Evolutionary conservation across 2,113 vertebrate genomes (phyloP), one percentile per base, ranked within the genome.

Genomic region (Perca flavescens): DNA sequence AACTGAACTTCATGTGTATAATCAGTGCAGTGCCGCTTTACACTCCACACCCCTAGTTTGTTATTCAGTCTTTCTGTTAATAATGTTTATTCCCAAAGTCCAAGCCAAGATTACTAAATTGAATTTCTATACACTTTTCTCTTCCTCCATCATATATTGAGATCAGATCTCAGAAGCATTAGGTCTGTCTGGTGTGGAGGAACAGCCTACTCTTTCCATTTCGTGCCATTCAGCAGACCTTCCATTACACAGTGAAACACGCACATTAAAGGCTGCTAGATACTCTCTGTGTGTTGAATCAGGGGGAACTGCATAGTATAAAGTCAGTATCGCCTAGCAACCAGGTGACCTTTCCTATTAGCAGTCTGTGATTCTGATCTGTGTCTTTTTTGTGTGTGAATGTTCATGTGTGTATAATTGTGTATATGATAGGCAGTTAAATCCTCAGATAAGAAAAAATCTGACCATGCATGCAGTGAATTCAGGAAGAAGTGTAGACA

Each of bases 311-410:
- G 65, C 77, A 67, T 64, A 53, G 49, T 50, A 60, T 71, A 74
- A 81, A 90, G 85, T 87, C 65, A 79, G 56, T 52, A 92, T 91
- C 54, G 81, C 92, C 90, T 93, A 92, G 93, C 92, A 93, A 94
- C 94, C 64, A 82, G 70, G 74, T 92, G 93, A 93, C 90, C 90
- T 93, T 87, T 92, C 65, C 71, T 70, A 68, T 86, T 61, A 73
- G 63, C 58, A 62, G 71, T 49, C 50, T 67, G 72, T 40, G 47
- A 72, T 56, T 11, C 40, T 43, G 40, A 43, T 43, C 40, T 61
- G 61, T 64, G 57, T 56, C 13, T 74, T 53, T 53, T 64, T 76
- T 69, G n/a, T 68, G 61, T 49, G 47, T 69, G 47, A 65, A 67
- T 79, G 46, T 63, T 60, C 21, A 50, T 28, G 19, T 40, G 17